Evolutionary conservation across 92 coral and sea anemone species (phyloP).

Genomic region (Umimayanthus chanpuru): DNA sequence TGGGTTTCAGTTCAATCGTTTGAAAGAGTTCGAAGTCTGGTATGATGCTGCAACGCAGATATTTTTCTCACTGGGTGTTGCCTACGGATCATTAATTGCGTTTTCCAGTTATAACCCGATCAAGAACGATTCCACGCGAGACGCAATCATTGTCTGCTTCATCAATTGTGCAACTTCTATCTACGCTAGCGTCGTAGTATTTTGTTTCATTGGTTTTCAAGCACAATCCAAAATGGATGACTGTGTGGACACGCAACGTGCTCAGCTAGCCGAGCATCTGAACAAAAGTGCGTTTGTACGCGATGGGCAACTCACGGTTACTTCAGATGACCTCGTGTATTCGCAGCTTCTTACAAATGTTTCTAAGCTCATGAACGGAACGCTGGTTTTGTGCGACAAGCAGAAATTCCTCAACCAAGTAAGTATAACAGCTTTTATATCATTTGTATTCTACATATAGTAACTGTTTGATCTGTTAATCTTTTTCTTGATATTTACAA

Average conservation of each 20-base stretch:
- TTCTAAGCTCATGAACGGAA: slow-evolving; percentile 63
- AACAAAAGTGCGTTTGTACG: slow-evolving; percentile 61
- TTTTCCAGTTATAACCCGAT: slow-evolving; percentile 98
- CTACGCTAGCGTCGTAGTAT: slow-evolving; percentile 98
- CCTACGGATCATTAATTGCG: slow-evolving; percentile 95
- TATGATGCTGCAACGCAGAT: slow-evolving; percentile 96
- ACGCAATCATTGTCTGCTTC: slow-evolving; percentile 95
- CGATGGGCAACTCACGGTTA: slow-evolving; percentile 40
- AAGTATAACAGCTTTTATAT: neutral
- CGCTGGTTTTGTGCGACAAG: slow-evolving; percentile 73
- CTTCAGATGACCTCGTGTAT: slow-evolving; percentile 42
- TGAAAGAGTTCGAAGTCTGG: slow-evolving; percentile 94
- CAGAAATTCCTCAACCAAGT: slow-evolving; percentile 71
- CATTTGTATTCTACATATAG: too few species aligned
- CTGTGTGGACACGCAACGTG: slow-evolving; percentile 56
- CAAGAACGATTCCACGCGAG: slow-evolving; percentile 95
- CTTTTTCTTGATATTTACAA: too few species aligned
- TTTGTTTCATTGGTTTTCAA: slow-evolving; percentile 92
- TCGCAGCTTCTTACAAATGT: slow-evolving; percentile 59
- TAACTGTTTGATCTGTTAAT: too few species aligned
- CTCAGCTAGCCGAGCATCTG: slow-evolving; percentile 62
- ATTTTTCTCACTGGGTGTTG: slow-evolving; percentile 97
- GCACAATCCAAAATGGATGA: slow-evolving; percentile 88
- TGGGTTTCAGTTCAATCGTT: slow-evolving; percentile 77
- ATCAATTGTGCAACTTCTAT: slow-evolving; percentile 95